Evolutionary conservation across 2,797 vertebrate genomes (phyloP), one percentile per base, ranked within the genome.

Genomic region (Acanthopagrus latus): DNA sequence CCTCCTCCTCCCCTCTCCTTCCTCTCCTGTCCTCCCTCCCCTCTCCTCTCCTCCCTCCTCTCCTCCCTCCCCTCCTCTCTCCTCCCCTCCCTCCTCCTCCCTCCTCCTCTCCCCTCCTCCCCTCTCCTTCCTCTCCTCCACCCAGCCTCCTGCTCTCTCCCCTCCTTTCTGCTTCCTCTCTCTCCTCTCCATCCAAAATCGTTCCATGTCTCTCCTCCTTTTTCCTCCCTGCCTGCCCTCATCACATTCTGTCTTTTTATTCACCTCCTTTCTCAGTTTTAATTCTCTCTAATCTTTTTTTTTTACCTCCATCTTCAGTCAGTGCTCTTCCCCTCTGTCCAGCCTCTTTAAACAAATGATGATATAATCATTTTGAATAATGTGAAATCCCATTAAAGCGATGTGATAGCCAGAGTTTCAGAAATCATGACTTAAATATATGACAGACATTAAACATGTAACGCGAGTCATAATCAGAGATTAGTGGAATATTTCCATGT

Each of bases 301-400:
- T 11, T 38, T 0, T 18, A 18, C 25, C 7, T 63, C n/a, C 25
- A 3, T 47, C 50, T 59, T 52, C 44, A 47, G 29, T 47, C 23
- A 52, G 20, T 9, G 46, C 25, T 8, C 13, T 0, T 2, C 10
- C 20, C 55, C 48, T 48, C 27, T 4, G 4, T 41, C 48, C 25
- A 18, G 0, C 43, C 52, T 50, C n/a, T 71, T 76, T 25, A 65
- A 71, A 68, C 7, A 33, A 54, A 71, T 7, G n/a, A 50, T 29
- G 58, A 54, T 18, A 56, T 23, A 6, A 7, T 48, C 13, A 38
- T 44, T 74, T 7, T 41, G 38, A 64, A 78, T 43, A 10, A 74
- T 71, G 63, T 43, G 21, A 63, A 74, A 46, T 50, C 13, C 4
- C 38, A 74, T 74, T 44, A 56, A 76, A 27, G 14, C 0, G 13